Evolutionary conservation across 2,797 vertebrate species (phyloP).

Genomic region (Melanogrammus aeglefinus): DNA sequence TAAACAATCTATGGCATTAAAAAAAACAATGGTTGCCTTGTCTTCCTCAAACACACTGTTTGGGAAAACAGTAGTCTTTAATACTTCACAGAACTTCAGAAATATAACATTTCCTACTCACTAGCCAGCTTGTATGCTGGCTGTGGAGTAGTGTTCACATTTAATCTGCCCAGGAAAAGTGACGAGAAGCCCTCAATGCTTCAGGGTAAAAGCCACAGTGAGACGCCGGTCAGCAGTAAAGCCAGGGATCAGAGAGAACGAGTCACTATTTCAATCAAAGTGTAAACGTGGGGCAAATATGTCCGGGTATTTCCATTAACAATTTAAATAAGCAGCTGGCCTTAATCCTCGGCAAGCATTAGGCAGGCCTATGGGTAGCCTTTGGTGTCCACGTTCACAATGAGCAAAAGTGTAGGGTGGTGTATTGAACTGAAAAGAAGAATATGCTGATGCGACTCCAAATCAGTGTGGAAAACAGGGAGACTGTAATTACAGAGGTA

Average conservation of each 20-base stretch:
- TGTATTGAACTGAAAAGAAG: constrained; percentile 60
- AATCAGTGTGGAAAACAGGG: constrained; percentile 54
- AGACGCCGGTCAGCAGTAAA: neutral
- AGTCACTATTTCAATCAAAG: neutral
- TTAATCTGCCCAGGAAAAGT: neutral
- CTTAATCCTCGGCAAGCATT: neutral
- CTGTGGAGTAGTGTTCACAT: neutral
- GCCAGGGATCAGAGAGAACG: neutral
- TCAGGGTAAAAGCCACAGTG: neutral
- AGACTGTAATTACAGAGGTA: constrained; percentile 68
- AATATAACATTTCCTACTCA: neutral
- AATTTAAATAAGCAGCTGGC: neutral
- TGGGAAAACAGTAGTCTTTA: neutral
- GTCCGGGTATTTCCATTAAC: too few species aligned
- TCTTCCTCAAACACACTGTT: too few species aligned
- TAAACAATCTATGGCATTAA: neutral
- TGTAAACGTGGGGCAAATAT: neutral
- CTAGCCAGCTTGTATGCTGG: neutral
- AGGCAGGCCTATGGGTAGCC: neutral
- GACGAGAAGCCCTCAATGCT: neutral
- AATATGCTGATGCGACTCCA: constrained; percentile 55
- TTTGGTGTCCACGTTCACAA: neutral
- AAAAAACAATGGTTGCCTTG: too few species aligned
- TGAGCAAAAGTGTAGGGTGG: constrained; percentile 1
- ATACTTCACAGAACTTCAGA: neutral